Evolutionary conservation across 2,888 invertebrate genomes (phyloP).

Genomic region (Sarcophaga variegata): DNA sequence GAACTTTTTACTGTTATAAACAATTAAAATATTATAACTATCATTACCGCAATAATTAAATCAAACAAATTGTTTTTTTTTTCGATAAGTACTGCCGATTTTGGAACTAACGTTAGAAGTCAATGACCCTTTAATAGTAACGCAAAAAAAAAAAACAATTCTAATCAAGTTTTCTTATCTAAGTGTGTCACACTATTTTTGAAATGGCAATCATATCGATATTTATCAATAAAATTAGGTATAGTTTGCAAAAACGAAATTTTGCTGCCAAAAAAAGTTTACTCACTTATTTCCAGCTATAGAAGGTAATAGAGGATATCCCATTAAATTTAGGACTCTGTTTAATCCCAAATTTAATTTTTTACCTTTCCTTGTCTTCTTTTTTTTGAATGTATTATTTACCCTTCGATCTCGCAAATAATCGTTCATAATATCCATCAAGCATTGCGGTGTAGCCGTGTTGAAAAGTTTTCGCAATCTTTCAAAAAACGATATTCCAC

Average conservation of each 20-base stretch:
- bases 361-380: too few species aligned
- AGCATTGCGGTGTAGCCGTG: too few species aligned
- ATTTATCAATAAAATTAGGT: not conserved
- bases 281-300: too few species aligned
- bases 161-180: not conserved
- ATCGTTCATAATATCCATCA: too few species aligned
- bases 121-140: not conserved
- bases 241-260: not conserved
- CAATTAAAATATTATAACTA: not conserved
- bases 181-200: slow-evolving; percentile 4
- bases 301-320: too few species aligned
- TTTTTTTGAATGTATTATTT: too few species aligned
- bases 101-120: not conserved
- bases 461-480: too few species aligned
- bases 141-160: not conserved
- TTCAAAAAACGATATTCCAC: too few species aligned
- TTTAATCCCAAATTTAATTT: too few species aligned
- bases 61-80: not conserved
- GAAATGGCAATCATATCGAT: not conserved
- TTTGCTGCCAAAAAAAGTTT: too few species aligned
- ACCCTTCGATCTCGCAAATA: too few species aligned
- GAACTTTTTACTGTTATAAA: not conserved
- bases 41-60: not conserved
- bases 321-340: too few species aligned
- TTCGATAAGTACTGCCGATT: not conserved